A percentile compares a stretch with the other conserved stretches of the same genome.
Evolutionary conservation across 2,797 vertebrate species (phyloP).

Genomic region (Ambastaia sidthimunki): DNA sequence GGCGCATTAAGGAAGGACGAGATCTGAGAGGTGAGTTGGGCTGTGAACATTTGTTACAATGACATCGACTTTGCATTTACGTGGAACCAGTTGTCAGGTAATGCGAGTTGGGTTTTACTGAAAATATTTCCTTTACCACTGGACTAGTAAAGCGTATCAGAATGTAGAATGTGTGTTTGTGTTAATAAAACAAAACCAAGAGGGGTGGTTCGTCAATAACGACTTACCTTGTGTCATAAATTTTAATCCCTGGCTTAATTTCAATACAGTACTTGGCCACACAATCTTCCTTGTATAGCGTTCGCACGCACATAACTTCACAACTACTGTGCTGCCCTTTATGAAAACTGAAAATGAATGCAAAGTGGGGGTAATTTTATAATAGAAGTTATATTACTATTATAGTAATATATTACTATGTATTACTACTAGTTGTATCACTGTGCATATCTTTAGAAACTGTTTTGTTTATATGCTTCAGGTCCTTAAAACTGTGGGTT

Average conservation of each 20-base stretch:
- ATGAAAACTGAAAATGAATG: conserved; percentile 5
- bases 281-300: not conserved
- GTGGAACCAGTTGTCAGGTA: not conserved
- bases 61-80: not conserved
- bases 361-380: not conserved
- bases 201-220: no score
- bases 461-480: not conserved
- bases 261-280: not conserved
- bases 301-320: not conserved
- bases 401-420: no score
- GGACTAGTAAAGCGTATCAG: no score
- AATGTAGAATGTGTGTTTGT: no score
- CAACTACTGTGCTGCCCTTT: not conserved
- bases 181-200: no score
- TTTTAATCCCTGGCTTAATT: not conserved
- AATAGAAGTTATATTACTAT: not conserved
- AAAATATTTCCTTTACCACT: not conserved
- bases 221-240: not conserved
- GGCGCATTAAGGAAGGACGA: conserved; percentile 87
- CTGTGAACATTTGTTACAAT: not conserved
- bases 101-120: not conserved
- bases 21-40: conserved; percentile 86
- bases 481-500: no score
- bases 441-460: not conserved
- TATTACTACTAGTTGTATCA: no score